Evolutionary conservation across 2,797 vertebrate species (phyloP).

Genomic region (Macropus fuliginosus): DNA sequence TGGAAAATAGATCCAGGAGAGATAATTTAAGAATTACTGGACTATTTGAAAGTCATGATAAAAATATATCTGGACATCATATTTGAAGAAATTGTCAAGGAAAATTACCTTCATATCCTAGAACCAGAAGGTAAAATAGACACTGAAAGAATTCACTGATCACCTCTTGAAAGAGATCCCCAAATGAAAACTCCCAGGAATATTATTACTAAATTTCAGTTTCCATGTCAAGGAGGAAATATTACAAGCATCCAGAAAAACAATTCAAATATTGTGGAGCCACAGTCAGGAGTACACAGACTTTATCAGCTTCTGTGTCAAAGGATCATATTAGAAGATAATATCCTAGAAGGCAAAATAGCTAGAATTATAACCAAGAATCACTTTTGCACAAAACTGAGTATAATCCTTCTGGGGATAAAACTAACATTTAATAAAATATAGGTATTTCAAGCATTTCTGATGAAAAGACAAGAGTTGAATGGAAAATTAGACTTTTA

Average conservation of each 20-base stretch:
- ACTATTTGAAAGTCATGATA: background rate
- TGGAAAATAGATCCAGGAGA: background rate
- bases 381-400: background rate
- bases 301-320: background rate
- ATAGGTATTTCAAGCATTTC: background rate
- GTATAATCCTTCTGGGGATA: background rate
- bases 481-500: background rate
- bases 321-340: background rate
- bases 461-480: background rate
- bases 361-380: background rate
- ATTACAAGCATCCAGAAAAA: background rate
- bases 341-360: background rate
- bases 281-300: background rate
- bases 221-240: background rate
- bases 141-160: background rate
- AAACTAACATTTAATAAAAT: background rate
- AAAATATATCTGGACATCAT: background rate
- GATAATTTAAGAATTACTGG: background rate
- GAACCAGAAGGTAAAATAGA: background rate
- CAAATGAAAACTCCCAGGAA: background rate
- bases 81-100: background rate
- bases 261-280: background rate
- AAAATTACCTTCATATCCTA: background rate
- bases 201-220: background rate
- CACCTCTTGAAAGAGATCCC: background rate